Evolutionary conservation across 2,113 vertebrate species (phyloP).

Genomic region (Antennarius striatus): DNA sequence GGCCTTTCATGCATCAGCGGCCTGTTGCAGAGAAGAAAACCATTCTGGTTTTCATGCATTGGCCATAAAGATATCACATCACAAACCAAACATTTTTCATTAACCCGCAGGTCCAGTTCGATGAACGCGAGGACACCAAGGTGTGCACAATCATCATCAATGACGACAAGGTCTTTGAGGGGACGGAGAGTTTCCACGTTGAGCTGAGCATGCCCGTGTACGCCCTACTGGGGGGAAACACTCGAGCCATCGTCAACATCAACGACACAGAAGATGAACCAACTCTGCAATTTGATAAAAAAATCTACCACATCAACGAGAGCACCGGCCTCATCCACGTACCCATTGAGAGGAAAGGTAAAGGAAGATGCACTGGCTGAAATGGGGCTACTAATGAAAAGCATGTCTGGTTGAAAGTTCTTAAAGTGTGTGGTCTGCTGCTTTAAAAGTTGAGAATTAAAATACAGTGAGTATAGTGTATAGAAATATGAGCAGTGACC

Average conservation of each 20-base stretch:
- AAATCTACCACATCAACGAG: slow-evolving; percentile 87
- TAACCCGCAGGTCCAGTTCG: slow-evolving; percentile 90
- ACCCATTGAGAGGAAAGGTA: slow-evolving; percentile 91
- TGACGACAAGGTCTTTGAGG: slow-evolving; percentile 89
- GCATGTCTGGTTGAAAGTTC: no score
- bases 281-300: slow-evolving; percentile 90
- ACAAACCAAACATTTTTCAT: no score
- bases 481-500: not conserved
- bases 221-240: slow-evolving; percentile 86
- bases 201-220: slow-evolving; percentile 96
- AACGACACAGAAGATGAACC: slow-evolving; percentile 91
- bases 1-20: no score
- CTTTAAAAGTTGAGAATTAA: no score
- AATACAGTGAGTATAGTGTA: no score
- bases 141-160: slow-evolving; percentile 89
- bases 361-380: no score
- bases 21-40: no score
- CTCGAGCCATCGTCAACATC: slow-evolving; percentile 83
- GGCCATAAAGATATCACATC: no score
- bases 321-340: slow-evolving; percentile 83
- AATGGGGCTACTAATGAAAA: no score
- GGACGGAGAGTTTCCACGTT: slow-evolving; percentile 85
- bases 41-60: no score
- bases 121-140: slow-evolving; percentile 93
- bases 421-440: no score